Evolutionary conservation across 1,140 invertebrate genomes (phyloP), one percentile per base, ranked within the genome.

Genomic region (Batillaria attramentaria): DNA sequence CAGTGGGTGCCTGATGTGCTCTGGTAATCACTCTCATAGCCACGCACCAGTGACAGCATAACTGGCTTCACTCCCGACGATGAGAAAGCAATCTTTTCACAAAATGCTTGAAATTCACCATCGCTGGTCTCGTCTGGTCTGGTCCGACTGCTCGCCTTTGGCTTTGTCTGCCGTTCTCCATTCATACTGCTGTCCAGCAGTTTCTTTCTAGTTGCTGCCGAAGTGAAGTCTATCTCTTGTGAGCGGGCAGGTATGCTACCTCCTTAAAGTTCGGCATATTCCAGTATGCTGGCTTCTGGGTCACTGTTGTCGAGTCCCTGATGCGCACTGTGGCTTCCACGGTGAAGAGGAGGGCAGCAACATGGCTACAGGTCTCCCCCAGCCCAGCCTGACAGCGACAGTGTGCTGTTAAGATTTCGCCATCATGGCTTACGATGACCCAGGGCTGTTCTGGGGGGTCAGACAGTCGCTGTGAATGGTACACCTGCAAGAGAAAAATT

Each of bases 311-410:
- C 1, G 35, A 20, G 33, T 72, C 72, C 33, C 72, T 65, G 35
- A 85, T 72, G 33, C 75, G 73, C 0, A 83, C 78, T 20, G 72
- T 54, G 50, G 80, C 46, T 10, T 82, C 78, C 3, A 84, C 28
- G 16, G 68, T 16, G 81, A 86, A 84, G 13, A 84, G 28, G 20
- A 79, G 31, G 0, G 81, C 84, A 35, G 79, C 84, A 77, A 84
- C 75, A 79, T 85, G 83, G 16, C 76, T 79, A 46, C 81, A 85
- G 18, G 77, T 65, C 62, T 85, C 84, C 18, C 85, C 83, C 18
- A 80, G 50, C 35, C 84, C 84, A 13, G 83, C 83, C 84, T 85
- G 18, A 54, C 50, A 54, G 18, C 10, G 24, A 54, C 46, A 54
- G 1, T 54, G 1, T 54, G 50, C 50, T 20, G 50, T 1, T 20